Evolutionary conservation across 2,113 vertebrate species (phyloP).

Genomic region (Pyrgilauda ruficollis): DNA sequence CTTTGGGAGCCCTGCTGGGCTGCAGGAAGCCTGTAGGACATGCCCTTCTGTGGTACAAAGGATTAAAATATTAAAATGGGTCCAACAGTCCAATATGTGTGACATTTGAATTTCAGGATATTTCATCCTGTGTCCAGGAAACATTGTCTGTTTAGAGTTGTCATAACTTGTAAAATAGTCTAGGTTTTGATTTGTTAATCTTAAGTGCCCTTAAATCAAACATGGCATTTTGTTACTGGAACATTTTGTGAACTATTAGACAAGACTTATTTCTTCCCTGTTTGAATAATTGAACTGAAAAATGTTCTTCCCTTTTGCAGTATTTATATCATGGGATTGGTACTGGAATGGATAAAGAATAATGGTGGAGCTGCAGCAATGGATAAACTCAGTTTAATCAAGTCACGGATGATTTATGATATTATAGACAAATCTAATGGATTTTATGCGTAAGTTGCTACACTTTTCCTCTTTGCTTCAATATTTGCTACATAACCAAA

Average conservation of each 20-base stretch:
- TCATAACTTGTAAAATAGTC: background rate
- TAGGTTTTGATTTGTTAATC: background rate
- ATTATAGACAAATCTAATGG: constrained; percentile 86
- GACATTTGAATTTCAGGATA: background rate
- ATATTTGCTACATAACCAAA: background rate
- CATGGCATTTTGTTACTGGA: background rate
- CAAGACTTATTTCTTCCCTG: background rate
- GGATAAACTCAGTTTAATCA: constrained; percentile 84
- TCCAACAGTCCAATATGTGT: background rate
- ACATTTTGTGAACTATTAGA: background rate
- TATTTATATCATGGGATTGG: constrained; percentile 92
- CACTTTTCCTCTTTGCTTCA: background rate
- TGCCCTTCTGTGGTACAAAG: background rate
- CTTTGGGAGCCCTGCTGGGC: background rate
- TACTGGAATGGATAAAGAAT: constrained; percentile 95
- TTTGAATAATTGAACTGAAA: background rate
- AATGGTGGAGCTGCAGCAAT: constrained; percentile 84
- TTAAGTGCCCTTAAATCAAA: background rate
- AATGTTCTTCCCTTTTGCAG: constrained; percentile 62
- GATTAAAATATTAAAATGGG: background rate
- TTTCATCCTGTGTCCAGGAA: background rate
- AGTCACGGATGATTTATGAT: constrained; percentile 88
- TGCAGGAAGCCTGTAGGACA: background rate
- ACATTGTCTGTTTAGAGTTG: background rate
- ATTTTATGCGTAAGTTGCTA: constrained; percentile 87